phyloP scores from a whole-genome alignment of 2,888 invertebrate species.

The Lumbricus terrestris region DNA sequence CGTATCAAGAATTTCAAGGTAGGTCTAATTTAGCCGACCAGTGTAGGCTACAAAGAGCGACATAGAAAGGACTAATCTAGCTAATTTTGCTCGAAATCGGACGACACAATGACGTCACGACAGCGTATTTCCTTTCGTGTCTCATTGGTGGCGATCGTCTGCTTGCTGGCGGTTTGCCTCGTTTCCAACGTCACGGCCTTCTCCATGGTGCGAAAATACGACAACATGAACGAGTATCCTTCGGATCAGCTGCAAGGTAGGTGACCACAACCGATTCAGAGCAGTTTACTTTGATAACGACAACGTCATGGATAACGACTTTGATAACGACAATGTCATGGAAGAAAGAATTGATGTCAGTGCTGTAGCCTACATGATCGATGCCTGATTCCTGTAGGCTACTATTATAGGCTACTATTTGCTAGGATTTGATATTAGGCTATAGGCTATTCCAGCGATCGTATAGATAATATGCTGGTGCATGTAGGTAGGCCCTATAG shows the following conservation, averaged over 20 bases:
- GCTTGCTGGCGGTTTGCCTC: constrained; percentile 3
- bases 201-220: constrained; percentile 5
- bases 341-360: no score
- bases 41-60: neutral
- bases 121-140: neutral
- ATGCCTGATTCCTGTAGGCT: no score
- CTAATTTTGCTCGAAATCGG: neutral
- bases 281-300: neutral
- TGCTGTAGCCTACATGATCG: no score
- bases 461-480: no score
- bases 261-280: neutral
- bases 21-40: no score
- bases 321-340: no score
- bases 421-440: no score
- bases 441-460: no score
- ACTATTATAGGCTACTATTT: no score
- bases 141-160: neutral
- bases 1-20: neutral
- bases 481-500: no score
- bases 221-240: neutral
- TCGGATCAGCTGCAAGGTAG: constrained; percentile 9
- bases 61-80: neutral
- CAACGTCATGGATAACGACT: neutral
- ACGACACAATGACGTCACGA: neutral
- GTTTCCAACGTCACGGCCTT: neutral